Evolutionary conservation across 2,113 vertebrate species (phyloP).

Genomic region (Paradoxurus hermaphroditus): DNA sequence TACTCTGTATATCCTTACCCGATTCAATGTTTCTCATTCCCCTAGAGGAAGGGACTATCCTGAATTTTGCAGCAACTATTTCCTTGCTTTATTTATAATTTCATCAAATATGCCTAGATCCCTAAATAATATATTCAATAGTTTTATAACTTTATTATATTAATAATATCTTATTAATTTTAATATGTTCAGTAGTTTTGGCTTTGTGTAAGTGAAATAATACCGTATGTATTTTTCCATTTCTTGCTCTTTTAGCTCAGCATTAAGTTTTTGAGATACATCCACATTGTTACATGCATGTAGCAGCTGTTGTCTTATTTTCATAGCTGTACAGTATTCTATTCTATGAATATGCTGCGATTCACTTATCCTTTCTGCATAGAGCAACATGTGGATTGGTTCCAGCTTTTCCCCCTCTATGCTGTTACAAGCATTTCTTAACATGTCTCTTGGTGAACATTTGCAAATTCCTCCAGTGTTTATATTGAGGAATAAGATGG

Average conservation of each 20-base stretch:
- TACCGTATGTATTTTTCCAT: not conserved
- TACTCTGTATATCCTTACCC: not conserved
- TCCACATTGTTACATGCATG: not conserved
- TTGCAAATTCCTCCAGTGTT: not conserved
- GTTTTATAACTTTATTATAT: not conserved
- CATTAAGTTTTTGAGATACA: not conserved
- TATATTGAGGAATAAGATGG: not conserved
- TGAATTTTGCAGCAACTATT: not conserved
- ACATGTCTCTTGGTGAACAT: not conserved
- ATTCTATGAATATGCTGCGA: not conserved
- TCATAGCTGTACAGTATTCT: not conserved
- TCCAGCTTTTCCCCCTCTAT: not conserved
- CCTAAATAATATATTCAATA: not conserved
- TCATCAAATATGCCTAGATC: not conserved
- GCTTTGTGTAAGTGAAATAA: not conserved
- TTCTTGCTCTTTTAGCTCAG: not conserved
- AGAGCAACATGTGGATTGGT: not conserved
- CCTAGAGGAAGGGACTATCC: not conserved
- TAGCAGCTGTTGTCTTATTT: not conserved
- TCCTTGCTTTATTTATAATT: not conserved
- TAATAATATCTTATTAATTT: not conserved
- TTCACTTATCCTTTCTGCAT: not conserved
- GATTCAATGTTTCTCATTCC: not conserved
- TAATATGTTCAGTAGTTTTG: not conserved
- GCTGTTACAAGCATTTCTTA: not conserved